These are phyloP conservation scores for Elanoides forficatus DNA, from an alignment of 2,113 vertebrate species.

Conservation along the genomic window DNA sequence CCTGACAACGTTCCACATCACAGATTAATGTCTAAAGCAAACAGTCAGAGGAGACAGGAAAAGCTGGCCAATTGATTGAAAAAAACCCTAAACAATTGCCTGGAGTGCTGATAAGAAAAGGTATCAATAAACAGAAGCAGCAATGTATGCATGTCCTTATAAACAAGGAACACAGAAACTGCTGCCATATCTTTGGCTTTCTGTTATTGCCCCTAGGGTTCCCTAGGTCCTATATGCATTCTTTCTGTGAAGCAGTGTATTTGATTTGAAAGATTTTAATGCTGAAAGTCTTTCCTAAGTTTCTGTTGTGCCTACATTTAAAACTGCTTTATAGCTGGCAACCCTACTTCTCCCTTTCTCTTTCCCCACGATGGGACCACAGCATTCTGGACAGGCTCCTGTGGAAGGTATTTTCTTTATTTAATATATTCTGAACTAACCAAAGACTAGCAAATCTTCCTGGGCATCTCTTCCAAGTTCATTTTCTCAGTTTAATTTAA, in stretches of 20 bases:
- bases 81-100: background rate
- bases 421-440: background rate
- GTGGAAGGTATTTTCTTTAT: background rate
- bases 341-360: background rate
- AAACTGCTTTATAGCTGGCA: background rate
- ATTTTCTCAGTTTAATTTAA: background rate
- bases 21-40: background rate
- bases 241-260: background rate
- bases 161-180: background rate
- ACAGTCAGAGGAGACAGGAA: background rate
- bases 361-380: background rate
- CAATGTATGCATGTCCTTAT: background rate
- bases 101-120: background rate
- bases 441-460: background rate
- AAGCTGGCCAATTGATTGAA: background rate
- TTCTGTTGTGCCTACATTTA: background rate
- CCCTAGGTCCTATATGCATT: background rate
- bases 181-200: background rate
- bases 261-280: background rate
- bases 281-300: background rate
- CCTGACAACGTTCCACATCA: background rate
- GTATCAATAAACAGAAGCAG: background rate
- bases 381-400: background rate
- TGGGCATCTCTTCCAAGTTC: background rate
- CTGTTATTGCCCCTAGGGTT: background rate